Evolutionary conservation across 2,113 vertebrate genomes (phyloP).

Genomic region (Cyanoramphus novaezelandiae): DNA sequence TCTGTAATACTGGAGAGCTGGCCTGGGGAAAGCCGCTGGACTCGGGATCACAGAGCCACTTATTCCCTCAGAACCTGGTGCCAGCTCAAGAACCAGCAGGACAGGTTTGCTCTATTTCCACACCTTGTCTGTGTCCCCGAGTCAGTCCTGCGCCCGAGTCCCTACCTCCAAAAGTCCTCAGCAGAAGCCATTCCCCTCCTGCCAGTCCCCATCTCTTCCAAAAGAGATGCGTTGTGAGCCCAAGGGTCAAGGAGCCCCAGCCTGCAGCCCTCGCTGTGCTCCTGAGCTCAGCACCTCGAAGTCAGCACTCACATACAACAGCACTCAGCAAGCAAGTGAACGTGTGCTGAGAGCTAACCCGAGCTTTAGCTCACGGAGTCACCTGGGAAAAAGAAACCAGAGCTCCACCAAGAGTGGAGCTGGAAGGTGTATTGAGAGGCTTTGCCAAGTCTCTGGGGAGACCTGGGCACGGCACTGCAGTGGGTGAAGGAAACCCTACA

Average conservation of each 20-base stretch:
- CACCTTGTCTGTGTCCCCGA: rapidly evolving
- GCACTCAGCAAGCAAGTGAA: neutral
- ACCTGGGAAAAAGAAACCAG: slow-evolving; percentile 28
- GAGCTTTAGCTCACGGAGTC: neutral
- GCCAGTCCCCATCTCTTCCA: neutral
- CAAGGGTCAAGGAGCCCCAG: neutral
- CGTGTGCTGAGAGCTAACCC: neutral
- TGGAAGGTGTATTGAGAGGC: neutral
- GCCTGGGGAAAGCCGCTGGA: neutral
- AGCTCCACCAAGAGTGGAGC: neutral
- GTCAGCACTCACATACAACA: neutral
- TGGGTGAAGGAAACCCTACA: neutral
- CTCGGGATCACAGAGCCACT: neutral
- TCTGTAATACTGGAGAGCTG: neutral
- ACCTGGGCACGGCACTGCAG: neutral
- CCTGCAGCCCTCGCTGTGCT: neutral
- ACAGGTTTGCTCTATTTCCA: slow-evolving; percentile 27
- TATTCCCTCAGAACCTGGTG: neutral
- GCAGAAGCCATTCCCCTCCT: neutral
- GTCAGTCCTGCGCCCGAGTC: neutral
- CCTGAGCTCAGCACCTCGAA: neutral
- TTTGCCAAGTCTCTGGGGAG: slow-evolving; percentile 7
- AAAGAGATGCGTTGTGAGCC: neutral
- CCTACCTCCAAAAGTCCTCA: neutral
- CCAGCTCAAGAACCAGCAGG: slow-evolving; percentile 38